phyloP scores from a whole-genome alignment of 1,140 invertebrate species.

The Meloidogyne floridensis region DNA sequence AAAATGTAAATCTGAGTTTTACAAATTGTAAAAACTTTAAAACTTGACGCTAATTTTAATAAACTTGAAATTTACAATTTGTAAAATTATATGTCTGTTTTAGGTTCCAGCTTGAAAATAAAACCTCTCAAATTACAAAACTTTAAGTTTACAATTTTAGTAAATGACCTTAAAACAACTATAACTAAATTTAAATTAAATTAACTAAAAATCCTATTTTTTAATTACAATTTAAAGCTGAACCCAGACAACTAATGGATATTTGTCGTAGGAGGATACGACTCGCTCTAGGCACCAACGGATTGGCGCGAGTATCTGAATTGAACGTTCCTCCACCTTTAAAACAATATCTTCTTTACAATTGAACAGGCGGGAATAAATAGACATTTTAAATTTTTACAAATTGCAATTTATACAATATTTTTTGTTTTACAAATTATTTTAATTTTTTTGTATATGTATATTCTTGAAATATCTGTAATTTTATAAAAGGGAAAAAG shows the following conservation, averaged over 20 bases:
- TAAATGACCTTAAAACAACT: too few species aligned
- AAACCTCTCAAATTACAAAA: too few species aligned
- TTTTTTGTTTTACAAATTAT: background rate
- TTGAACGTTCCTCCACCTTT: slow-evolving; percentile 51
- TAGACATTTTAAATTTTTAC: background rate
- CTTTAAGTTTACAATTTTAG: too few species aligned
- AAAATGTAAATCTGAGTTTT: too few species aligned
- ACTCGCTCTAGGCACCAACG: slow-evolving; percentile 41
- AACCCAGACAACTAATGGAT: slow-evolving; percentile 54
- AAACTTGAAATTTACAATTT: background rate
- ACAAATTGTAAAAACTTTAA: too few species aligned
- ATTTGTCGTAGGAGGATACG: slow-evolving; percentile 52
- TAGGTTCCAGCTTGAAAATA: too few species aligned
- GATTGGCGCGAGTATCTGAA: slow-evolving; percentile 47
- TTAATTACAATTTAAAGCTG: slow-evolving; percentile 40
- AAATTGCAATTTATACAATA: background rate
- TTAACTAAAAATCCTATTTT: too few species aligned
- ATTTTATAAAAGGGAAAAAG: background rate
- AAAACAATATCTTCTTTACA: slow-evolving; percentile 53
- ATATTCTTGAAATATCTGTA: background rate
- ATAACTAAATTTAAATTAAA: too few species aligned
- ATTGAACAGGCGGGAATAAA: slow-evolving; percentile 5
- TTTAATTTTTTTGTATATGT: background rate
- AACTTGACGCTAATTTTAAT: background rate
- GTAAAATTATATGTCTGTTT: background rate